phyloP scores from a whole-genome alignment of 2,797 vertebrate species.

The Ispidina picta region DNA sequence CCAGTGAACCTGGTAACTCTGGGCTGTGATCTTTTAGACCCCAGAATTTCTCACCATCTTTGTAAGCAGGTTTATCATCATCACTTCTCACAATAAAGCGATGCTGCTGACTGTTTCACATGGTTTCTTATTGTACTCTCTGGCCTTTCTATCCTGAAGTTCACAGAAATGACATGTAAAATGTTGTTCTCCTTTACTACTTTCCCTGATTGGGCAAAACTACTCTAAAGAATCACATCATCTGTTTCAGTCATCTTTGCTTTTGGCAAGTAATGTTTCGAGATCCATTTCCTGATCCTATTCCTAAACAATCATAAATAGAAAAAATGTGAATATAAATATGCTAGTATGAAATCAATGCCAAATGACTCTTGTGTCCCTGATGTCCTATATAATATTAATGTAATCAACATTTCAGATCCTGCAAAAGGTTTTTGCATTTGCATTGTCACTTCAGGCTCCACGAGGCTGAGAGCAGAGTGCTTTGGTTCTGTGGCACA shows the following conservation, averaged over 20 bases:
- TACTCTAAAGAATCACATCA: conserved; percentile 14
- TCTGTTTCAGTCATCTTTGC: conserved; percentile 46
- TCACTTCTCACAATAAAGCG: conserved; percentile 35
- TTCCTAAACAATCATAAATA: conserved; percentile 51
- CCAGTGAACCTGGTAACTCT: conserved; percentile 51
- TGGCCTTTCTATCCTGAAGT: conserved; percentile 10
- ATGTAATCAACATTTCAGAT: not conserved
- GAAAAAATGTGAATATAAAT: conserved; percentile 39
- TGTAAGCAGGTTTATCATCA: conserved; percentile 47
- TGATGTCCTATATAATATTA: conserved; percentile 9
- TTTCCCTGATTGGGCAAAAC: conserved; percentile 1
- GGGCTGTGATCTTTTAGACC: conserved; percentile 17
- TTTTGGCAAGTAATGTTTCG: conserved; percentile 36
- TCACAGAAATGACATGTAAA: conserved; percentile 27
- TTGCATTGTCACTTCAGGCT: not conserved
- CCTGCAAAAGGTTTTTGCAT: not conserved
- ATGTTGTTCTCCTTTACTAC: conserved; percentile 38
- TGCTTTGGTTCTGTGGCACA: fast-evolving
- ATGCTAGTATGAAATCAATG: conserved; percentile 22
- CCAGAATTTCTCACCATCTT: conserved; percentile 1
- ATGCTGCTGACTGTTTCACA: conserved; percentile 34
- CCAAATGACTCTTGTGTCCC: conserved; percentile 38
- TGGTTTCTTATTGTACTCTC: conserved; percentile 49
- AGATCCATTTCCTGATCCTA: conserved; percentile 50
- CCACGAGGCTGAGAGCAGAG: not conserved